phyloP scores from a whole-genome alignment of 2,797 vertebrate species.

The Anguilla megastoma region DNA sequence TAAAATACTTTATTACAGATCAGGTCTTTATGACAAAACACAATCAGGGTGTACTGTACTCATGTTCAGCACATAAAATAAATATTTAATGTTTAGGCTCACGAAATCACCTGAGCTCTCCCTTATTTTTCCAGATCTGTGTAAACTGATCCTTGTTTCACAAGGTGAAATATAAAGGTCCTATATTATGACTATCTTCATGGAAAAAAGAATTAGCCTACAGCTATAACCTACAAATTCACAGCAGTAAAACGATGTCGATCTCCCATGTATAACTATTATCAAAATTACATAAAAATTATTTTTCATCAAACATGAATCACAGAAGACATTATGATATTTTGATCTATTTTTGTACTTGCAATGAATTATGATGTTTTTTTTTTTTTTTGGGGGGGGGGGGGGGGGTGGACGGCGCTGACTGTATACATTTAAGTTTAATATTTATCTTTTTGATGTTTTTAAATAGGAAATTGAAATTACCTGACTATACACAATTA shows the following conservation, averaged over 20 bases:
- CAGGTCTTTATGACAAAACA: not conserved
- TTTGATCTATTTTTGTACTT: too few species aligned
- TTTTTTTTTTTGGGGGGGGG: too few species aligned
- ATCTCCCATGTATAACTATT: not conserved
- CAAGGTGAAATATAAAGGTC: not conserved
- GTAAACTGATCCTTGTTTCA: not conserved
- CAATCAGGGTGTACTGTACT: not conserved
- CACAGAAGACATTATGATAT: too few species aligned
- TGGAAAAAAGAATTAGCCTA: not conserved
- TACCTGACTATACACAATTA: too few species aligned
- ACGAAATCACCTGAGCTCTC: slow-evolving; percentile 3
- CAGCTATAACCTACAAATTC: not conserved
- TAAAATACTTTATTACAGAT: slow-evolving; percentile 51
- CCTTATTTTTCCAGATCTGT: not conserved
- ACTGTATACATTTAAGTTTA: too few species aligned
- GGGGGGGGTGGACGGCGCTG: too few species aligned
- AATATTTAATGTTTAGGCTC: slow-evolving; percentile 1
- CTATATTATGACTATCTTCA: not conserved
- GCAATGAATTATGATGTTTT: too few species aligned
- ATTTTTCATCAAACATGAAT: too few species aligned
- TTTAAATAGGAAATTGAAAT: too few species aligned
- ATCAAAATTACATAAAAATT: not conserved
- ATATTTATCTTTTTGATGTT: too few species aligned
- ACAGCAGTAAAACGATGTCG: not conserved
- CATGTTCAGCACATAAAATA: not conserved